phyloP scores from a whole-genome alignment of 2,113 vertebrate genomes.

The Alouatta palliata region DNA sequence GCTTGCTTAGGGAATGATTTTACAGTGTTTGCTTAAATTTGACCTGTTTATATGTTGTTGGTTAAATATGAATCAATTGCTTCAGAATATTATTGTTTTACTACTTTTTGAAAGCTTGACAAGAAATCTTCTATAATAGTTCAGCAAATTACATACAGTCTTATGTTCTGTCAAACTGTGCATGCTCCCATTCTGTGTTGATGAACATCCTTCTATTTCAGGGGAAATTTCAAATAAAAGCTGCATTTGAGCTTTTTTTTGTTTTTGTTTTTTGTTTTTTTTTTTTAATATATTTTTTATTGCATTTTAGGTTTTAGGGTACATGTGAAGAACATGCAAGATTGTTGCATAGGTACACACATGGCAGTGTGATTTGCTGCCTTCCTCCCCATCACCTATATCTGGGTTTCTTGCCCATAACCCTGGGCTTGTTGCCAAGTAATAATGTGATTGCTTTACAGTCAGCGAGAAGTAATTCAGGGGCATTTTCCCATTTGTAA shows the following conservation, averaged over 20 bases:
- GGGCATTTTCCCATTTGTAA: slow-evolving; percentile 42
- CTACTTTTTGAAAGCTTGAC: not conserved
- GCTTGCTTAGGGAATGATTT: not conserved
- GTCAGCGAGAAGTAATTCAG: slow-evolving; percentile 43
- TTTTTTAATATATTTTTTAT: no score
- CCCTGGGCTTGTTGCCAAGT: slow-evolving; percentile 54
- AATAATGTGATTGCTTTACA: slow-evolving; percentile 65
- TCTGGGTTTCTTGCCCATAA: slow-evolving; percentile 15
- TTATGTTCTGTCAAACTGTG: not conserved
- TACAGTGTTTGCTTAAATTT: not conserved
- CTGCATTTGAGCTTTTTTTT: not conserved
- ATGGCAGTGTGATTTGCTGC: no score
- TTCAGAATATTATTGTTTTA: slow-evolving; percentile 10
- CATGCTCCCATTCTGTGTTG: not conserved
- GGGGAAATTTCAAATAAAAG: slow-evolving; percentile 56
- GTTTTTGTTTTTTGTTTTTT: no score
- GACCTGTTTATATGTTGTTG: not conserved
- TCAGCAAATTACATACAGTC: not conserved
- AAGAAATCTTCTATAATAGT: not conserved
- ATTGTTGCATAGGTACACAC: no score
- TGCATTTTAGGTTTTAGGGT: no score
- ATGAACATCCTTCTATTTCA: slow-evolving; percentile 31
- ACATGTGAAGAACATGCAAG: no score
- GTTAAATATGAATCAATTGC: not conserved
- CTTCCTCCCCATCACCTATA: no score